Conservation (phyloP, 2,888 invertebrate species). For the Creontiades dilutus region DNA sequence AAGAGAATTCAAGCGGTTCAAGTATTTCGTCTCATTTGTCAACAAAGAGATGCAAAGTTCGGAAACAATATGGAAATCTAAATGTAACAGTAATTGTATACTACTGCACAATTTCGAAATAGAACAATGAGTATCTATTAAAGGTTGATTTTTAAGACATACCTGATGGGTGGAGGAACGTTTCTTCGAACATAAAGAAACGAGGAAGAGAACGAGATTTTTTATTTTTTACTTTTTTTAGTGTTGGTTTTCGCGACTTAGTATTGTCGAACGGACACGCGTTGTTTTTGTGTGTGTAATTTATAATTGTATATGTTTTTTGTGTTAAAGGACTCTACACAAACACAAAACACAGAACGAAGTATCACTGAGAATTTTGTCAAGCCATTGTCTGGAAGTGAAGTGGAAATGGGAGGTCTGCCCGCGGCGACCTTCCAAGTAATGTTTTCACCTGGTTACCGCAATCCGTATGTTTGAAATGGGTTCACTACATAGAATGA, state of each 20-base stretch:
- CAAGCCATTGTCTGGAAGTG: slow-evolving; percentile 37
- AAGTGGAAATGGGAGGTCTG: neutral
- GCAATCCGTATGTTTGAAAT: neutral
- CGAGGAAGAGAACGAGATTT: neutral
- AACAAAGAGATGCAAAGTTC: no score
- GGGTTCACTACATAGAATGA: neutral
- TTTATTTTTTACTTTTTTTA: neutral
- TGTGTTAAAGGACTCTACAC: slow-evolving; percentile 64
- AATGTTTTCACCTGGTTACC: neutral
- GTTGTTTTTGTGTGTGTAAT: slow-evolving; percentile 28
- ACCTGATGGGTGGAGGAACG: neutral
- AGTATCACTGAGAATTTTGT: slow-evolving; percentile 55
- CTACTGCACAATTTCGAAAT: no score
- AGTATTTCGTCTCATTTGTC: no score
- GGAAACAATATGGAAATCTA: no score
- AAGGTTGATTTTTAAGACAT: no score
- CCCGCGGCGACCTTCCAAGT: neutral
- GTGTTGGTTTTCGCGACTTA: neutral
- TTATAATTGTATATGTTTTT: slow-evolving; percentile 15
- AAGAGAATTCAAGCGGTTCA: no score
- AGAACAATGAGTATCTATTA: no score
- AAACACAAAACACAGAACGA: slow-evolving; percentile 61
- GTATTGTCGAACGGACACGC: slow-evolving; percentile 5
- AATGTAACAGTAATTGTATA: no score
- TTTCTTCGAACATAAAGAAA: slow-evolving; percentile 13